Percentiles rank a stretch among this genome's conserved stretches.
Conservation (phyloP, 2,888 invertebrate species). For the Synanthedon andrenaeformis region DNA sequence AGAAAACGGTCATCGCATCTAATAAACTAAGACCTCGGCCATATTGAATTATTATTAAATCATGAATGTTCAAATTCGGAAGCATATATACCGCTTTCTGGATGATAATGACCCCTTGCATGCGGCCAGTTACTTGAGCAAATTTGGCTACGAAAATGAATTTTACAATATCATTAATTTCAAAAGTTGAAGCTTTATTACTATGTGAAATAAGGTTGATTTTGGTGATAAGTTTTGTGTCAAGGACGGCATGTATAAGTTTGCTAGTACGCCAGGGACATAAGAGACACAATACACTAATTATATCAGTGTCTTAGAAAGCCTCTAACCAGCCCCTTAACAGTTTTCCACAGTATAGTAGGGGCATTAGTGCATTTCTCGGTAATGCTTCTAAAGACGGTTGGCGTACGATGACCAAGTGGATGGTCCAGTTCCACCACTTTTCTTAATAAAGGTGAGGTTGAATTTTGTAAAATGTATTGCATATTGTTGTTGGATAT, state of each 20-base stretch:
- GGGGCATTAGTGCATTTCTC: slow-evolving; percentile 67
- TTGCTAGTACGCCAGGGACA: slow-evolving; percentile 33
- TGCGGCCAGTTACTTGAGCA: slow-evolving; percentile 44
- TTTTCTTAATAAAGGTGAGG: too few relatives aligned
- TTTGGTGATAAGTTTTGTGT: slow-evolving; percentile 7
- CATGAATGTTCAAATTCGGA: slow-evolving; percentile 37
- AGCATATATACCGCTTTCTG: slow-evolving; percentile 38
- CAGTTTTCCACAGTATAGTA: slow-evolving; percentile 64
- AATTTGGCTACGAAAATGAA: slow-evolving; percentile 25
- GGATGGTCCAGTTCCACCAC: slow-evolving; percentile 14
- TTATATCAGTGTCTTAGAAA: slow-evolving; percentile 68
- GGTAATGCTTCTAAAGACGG: slow-evolving; percentile 66
- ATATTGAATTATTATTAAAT: slow-evolving; percentile 34
- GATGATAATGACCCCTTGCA: slow-evolving; percentile 46
- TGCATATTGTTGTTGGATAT: not conserved
- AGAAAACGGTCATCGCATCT: too few relatives aligned
- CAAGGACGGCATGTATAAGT: slow-evolving; percentile 3
- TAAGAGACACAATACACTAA: slow-evolving; percentile 46
- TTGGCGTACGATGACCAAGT: slow-evolving; percentile 56
- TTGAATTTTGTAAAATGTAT: not conserved
- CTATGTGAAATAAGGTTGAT: slow-evolving; percentile 13
- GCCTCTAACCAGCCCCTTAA: slow-evolving; percentile 68
- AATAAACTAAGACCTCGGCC: not conserved
- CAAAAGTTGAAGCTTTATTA: slow-evolving; percentile 5
- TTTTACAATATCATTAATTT: slow-evolving; percentile 3